phyloP scores from a whole-genome alignment of 2,797 vertebrate species.

The Acrossocheilus wenchowensis region DNA sequence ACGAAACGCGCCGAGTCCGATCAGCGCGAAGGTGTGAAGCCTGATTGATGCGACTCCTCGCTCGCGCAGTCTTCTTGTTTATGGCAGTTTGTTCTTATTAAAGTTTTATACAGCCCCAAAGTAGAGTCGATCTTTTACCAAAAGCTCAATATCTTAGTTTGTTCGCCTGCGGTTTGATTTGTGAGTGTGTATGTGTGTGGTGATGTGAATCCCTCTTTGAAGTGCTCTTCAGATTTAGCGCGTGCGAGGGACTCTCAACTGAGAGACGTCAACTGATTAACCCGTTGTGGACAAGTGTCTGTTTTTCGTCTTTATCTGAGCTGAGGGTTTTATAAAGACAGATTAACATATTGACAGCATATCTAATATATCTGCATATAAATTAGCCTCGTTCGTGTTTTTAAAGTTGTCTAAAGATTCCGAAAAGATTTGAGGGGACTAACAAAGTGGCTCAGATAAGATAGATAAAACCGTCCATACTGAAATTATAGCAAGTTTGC shows the following conservation, averaged over 20 bases:
- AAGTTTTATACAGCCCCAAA: conserved; percentile 17
- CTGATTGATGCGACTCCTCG: conserved; percentile 31
- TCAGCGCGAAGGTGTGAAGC: neutral
- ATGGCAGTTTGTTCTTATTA: conserved; percentile 26
- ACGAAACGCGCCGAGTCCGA: conserved; percentile 15
- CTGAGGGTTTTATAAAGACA: neutral
- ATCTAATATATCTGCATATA: too few relatives aligned
- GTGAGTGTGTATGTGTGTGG: conserved; percentile 11
- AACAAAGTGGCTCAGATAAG: neutral
- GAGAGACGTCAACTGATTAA: conserved; percentile 53
- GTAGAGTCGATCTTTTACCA: neutral
- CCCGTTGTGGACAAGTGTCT: conserved; percentile 40
- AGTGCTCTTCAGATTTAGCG: conserved; percentile 56
- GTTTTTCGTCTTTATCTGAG: neutral
- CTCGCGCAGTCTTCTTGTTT: conserved; percentile 22
- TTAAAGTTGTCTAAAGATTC: neutral
- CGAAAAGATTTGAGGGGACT: neutral
- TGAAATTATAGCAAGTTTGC: neutral
- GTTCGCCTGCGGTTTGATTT: conserved; percentile 35
- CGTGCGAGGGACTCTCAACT: conserved; percentile 26
- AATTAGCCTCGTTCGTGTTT: neutral
- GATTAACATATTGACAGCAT: neutral
- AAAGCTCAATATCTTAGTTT: conserved; percentile 16
- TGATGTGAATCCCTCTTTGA: conserved; percentile 46
- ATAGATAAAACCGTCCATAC: neutral